Percentiles rank a stretch among this genome's conserved stretches.
Conservation (phyloP, 92 coral and sea anemone species). For the Heteractis magnifica region DNA sequence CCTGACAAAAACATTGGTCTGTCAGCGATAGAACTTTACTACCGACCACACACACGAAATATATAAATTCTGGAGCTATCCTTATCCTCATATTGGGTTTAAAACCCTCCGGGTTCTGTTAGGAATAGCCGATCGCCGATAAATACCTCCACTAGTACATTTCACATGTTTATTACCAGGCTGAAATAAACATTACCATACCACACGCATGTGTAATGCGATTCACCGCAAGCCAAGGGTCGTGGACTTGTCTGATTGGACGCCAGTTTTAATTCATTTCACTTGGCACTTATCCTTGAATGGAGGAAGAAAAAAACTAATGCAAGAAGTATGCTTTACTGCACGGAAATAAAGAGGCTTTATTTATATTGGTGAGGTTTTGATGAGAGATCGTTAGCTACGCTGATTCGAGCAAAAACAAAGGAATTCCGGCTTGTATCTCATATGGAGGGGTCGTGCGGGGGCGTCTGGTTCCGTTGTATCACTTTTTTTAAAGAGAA, state of each 20-base stretch:
- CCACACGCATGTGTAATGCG: constrained; percentile 24
- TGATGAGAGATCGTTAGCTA: background rate
- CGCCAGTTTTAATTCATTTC: background rate
- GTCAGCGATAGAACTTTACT: constrained; percentile 20
- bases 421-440: background rate
- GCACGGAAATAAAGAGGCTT: background rate
- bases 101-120: background rate
- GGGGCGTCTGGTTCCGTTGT: constrained; percentile 5
- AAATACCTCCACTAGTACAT: background rate
- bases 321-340: constrained; percentile 12
- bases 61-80: constrained; percentile 18
- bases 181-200: constrained; percentile 13
- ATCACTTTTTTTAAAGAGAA: background rate
- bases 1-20: constrained; percentile 50
- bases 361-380: background rate
- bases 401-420: background rate
- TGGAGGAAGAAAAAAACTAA: background rate
- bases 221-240: constrained; percentile 31
- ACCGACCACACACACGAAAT: constrained; percentile 18
- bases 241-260: constrained; percentile 29
- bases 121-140: background rate
- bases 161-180: constrained; percentile 13
- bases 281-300: background rate
- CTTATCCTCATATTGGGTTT: constrained; percentile 13
- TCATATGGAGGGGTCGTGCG: background rate